Evolutionary conservation across 2,888 invertebrate genomes (phyloP).

Genomic region (Agrilus mali): DNA sequence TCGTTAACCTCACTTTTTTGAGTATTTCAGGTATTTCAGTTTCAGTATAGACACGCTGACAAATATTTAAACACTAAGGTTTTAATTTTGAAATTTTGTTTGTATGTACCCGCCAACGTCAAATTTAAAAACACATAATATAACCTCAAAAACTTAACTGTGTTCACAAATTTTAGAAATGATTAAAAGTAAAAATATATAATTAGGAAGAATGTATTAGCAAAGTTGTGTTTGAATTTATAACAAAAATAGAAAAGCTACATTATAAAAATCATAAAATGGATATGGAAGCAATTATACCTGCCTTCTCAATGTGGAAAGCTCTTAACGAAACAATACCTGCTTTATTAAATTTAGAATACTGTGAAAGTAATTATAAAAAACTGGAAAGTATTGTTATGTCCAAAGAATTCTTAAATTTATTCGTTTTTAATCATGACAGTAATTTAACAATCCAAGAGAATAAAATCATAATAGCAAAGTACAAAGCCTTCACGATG

Average conservation of each 20-base stretch:
- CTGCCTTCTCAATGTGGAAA: conserved; percentile 42
- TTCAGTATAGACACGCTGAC: too few relatives aligned
- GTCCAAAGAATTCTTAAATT: conserved; percentile 42
- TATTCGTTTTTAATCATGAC: conserved; percentile 39
- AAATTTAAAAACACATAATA: too few relatives aligned
- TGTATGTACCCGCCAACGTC: too few relatives aligned
- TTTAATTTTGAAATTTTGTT: too few relatives aligned
- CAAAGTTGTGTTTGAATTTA: too few relatives aligned
- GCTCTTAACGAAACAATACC: conserved; percentile 50
- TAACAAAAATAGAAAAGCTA: background rate
- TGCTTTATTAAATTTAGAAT: conserved; percentile 43
- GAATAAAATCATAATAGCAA: conserved; percentile 30
- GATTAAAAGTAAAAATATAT: too few relatives aligned
- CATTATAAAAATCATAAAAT: conserved; percentile 5
- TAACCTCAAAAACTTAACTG: too few relatives aligned
- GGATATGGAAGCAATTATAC: conserved; percentile 14
- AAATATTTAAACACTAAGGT: too few relatives aligned
- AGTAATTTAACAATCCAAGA: conserved; percentile 35
- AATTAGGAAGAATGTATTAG: too few relatives aligned
- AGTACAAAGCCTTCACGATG: conserved; percentile 42
- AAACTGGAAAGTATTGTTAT: conserved; percentile 47
- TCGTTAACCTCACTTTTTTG: too few relatives aligned
- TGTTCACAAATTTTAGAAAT: too few relatives aligned
- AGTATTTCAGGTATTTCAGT: too few relatives aligned
- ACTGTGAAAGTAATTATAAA: conserved; percentile 41